Percentiles rank a stretch among this genome's conserved stretches.
Evolutionary conservation across 2,888 invertebrate genomes (phyloP).

Genomic region (Phasia obesa): DNA sequence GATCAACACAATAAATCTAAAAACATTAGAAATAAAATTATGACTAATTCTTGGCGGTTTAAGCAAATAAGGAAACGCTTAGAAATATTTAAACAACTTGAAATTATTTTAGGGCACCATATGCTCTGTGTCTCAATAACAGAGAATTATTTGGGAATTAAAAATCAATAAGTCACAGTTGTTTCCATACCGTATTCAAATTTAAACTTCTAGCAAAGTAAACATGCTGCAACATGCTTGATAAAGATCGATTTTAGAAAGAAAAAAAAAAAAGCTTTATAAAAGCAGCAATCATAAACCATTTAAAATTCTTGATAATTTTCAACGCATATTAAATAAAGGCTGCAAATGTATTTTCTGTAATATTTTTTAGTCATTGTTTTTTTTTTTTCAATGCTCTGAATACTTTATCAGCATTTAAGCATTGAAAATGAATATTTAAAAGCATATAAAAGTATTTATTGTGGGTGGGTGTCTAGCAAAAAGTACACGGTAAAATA

Average conservation of each 20-base stretch:
- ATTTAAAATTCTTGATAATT: slow-evolving; percentile 44
- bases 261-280: background rate
- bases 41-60: slow-evolving; percentile 58
- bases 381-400: slow-evolving; percentile 7
- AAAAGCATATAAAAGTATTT: slow-evolving; percentile 14
- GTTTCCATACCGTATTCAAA: slow-evolving; percentile 32
- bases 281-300: slow-evolving; percentile 10
- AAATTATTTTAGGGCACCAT: slow-evolving; percentile 32
- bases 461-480: slow-evolving; percentile 54
- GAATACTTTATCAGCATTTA: slow-evolving; percentile 59
- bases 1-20: background rate
- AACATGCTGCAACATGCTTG: background rate
- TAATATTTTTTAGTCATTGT: background rate
- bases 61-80: slow-evolving; percentile 53
- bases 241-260: slow-evolving; percentile 22
- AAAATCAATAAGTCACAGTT: background rate
- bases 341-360: background rate
- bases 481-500: slow-evolving; percentile 31
- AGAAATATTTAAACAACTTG: slow-evolving; percentile 30
- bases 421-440: slow-evolving; percentile 23
- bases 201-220: slow-evolving; percentile 52
- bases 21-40: slow-evolving; percentile 49
- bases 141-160: background rate
- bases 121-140: background rate
- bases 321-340: slow-evolving; percentile 32